phyloP scores from a whole-genome alignment of 2,113 vertebrate species.

The Lycaon pictus region DNA sequence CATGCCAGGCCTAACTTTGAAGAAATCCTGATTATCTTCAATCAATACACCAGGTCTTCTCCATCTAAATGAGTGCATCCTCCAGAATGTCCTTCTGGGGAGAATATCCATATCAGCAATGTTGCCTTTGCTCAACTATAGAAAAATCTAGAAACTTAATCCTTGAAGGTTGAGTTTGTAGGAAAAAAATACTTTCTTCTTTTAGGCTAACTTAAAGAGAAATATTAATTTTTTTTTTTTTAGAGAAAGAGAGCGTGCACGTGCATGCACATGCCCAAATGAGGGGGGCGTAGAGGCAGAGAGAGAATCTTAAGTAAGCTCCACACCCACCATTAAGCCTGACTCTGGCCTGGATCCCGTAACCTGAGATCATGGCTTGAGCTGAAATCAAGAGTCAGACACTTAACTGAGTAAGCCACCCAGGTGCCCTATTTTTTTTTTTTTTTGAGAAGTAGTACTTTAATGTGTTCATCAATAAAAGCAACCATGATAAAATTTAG shows the following conservation, averaged over 20 bases:
- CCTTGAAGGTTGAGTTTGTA: constrained; percentile 2
- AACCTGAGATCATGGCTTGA: neutral
- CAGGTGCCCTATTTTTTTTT: neutral
- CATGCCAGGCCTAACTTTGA: neutral
- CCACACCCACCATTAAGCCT: neutral
- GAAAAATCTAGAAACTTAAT: constrained; percentile 59
- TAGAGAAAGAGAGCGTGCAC: neutral
- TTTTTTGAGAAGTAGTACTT: constrained; percentile 1
- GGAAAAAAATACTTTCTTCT: neutral
- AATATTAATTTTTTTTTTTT: neutral
- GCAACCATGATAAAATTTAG: constrained; percentile 28
- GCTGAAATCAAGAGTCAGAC: neutral
- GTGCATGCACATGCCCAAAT: neutral
- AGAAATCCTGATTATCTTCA: constrained; percentile 28
- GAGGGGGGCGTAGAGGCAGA: neutral
- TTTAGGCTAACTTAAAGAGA: constrained; percentile 19
- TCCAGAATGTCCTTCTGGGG: neutral
- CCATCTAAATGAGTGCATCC: neutral
- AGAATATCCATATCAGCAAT: constrained; percentile 11
- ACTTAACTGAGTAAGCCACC: neutral
- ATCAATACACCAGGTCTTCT: neutral
- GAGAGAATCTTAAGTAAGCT: neutral
- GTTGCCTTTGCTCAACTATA: neutral
- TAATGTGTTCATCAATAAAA: constrained; percentile 51
- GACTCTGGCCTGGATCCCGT: neutral